Base-by-base conservation (phyloP, 2,797 vertebrate species). In the Hoplostethus mediterraneus region DNA sequence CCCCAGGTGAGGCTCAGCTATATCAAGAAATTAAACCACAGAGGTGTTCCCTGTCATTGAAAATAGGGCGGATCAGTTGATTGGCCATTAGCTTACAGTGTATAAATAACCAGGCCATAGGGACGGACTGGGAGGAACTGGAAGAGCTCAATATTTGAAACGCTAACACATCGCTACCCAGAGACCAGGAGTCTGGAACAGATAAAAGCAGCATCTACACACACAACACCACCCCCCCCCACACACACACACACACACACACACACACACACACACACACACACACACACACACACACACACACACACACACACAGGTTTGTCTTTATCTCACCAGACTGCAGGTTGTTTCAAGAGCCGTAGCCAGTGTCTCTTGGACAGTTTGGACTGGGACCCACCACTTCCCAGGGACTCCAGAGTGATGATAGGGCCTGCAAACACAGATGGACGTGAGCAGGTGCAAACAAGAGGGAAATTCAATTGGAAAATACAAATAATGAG, bases 261-360 rank as follows among this genome's bases (percentile, higher is more conserved):
- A 42, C 56, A 16, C 54, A 49, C 47, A 49, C 54, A 60, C 58
- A 6, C 59, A 42, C 14, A n/a, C 60, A 21, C 31, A 31, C 40
- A 47, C 40, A 13, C 53, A 71, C 4, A 9, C 52, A 61, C 42
- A 36, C 53, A 51, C 57, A 59, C 31, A 42, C 56, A 16, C 54
- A 49, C 47, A 49, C 54, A 60, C 58, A 6, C 59, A 42, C 14
- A n/a, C 60, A 21, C 31, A 31, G 13, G 0, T 67, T 62, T 44
- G 31, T 61, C 70, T 90, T 91, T 88, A 95, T 90, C 97, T 94
- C 91, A 99, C 97, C 97, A 98, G 62, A 99, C 95, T 0, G 97
- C 93, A 7, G 96, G 94, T 80, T 97, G 97, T 89, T 89, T 94
- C 61, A 99, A 96, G 59, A 99, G 95, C 70, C 94, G 94, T 76